Base-by-base conservation (phyloP, 2,797 vertebrate species). In the Falco novaeseelandiae region DNA sequence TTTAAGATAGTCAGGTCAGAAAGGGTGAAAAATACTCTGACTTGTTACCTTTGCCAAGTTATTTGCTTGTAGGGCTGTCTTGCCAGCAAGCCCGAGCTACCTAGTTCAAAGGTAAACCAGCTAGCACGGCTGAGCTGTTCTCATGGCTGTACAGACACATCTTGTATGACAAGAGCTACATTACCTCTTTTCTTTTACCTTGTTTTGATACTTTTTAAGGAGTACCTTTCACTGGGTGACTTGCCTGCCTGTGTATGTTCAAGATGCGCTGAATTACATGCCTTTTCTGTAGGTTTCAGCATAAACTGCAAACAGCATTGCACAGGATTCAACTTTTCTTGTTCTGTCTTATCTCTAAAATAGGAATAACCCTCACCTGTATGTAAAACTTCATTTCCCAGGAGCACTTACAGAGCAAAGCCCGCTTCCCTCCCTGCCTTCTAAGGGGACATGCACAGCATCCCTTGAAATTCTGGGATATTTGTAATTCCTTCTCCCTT, bases 251-350 rank as follows among this genome's bases (percentile, higher is more conserved):
- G 44, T 38, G 67, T 62, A 46, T 13, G 9, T 14, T 23, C 48
- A 89, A 34, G 22, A 73, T 1, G 0, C 13, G 23, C 42, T 61
- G 27, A 74, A 66, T 71, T 65, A 49, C 1, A 0, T 30, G 11
- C 11, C 49, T 69, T 73, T 78, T 44, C 61, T 73, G 26, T 49
- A 36, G 14, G 16, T 36, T 74, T 74, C 85, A 89, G 70, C 15
- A 67, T 2, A 77, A 87, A 71, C 21, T 26, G 12, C 54, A 63
- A 67, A 65, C 17, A 51, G 17, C 32, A 38, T 70, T 87, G 73
- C 40, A 61, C 51, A 81, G 15, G 20, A 63, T 22, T 63, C 76
- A 46, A 30, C 23, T 83, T 59, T 30, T 36, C 30, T 42, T 57
- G 44, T 58, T 58, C 40, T 70, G 16, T 18, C 61, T 67, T 52